phyloP scores from a whole-genome alignment of 30 jellyfish, hydroid and myxozoan genomes.

The Pelagia noctiluca region DNA sequence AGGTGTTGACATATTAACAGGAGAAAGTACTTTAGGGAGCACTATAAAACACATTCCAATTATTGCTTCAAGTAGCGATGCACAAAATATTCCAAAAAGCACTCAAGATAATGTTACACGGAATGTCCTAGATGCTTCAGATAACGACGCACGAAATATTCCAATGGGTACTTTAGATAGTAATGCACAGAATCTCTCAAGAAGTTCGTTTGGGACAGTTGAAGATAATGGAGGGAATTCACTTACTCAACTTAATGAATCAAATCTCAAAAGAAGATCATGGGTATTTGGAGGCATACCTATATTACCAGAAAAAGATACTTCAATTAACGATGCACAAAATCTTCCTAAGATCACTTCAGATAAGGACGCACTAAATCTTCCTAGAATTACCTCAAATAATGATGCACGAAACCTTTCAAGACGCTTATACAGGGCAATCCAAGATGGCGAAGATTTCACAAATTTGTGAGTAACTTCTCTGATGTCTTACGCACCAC shows the following conservation, averaged over 20 bases:
- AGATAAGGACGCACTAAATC: background rate
- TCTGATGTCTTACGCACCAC: too few species aligned
- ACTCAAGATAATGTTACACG: background rate
- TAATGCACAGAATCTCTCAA: too few species aligned
- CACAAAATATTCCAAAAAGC: background rate
- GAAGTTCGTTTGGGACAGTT: too few species aligned
- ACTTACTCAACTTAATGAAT: too few species aligned
- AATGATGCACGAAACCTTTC: background rate
- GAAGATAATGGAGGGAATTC: background rate
- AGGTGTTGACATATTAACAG: slow-evolving; percentile 53
- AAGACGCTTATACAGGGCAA: background rate
- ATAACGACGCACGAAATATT: too few species aligned
- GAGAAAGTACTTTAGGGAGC: slow-evolving; percentile 26
- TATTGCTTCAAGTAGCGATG: background rate
- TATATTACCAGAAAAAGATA: slow-evolving; percentile 54
- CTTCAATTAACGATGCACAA: slow-evolving; percentile 7
- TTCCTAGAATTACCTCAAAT: background rate
- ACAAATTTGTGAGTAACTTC: background rate
- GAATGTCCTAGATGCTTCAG: too few species aligned
- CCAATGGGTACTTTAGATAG: too few species aligned
- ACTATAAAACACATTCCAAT: background rate
- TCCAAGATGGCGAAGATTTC: background rate
- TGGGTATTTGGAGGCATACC: slow-evolving; percentile 73
- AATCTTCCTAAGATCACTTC: background rate
- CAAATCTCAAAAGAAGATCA: slow-evolving; percentile 33